Evolutionary conservation across 2,797 vertebrate genomes (phyloP), one percentile per base, ranked within the genome.

Genomic region (Eupleurogrammus muticus): DNA sequence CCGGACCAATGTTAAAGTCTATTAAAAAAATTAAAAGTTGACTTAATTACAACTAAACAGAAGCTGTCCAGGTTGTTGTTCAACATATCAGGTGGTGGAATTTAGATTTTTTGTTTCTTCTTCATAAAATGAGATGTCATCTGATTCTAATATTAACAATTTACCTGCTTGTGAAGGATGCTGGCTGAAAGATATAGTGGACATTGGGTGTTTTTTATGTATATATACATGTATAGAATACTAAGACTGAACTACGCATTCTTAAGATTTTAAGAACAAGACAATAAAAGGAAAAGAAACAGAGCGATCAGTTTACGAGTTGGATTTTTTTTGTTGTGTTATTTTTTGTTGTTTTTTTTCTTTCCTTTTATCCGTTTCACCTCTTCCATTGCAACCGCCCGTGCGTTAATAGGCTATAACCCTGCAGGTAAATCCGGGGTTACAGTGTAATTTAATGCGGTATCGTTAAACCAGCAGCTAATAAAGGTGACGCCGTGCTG

Each of bases 391-490:
- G 6, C 34, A 3, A 13, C 55, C 32, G 50, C 16, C 28, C 17
- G 51, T 55, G 66, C 44, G 46, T 47, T 54, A 32, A 0, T n/a
- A 28, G 28, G 3, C 28, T 28, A 5, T 51, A 76, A 75, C 50
- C 80, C 70, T 46, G 76, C 81, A 84, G 79, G 76, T 85, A 61
- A 63, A 50, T 10, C 64, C 56, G 23, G 72, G 57, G 21, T 57
- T 75, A 5, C 72, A 42, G 50, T 54, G 75, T 75, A 76, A 87
- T 91, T 84, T 84, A 92, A 91, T 53, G 83, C 83, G 21, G 67
- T 57, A 46, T 64, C 75, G 77, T 88, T 90, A 92, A 94, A 92
- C 85, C 83, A 74, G 84, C 87, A 86, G 77, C 70, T 74, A 87
- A 89, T 92, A 80, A 82, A 86, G 81, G 79, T 63, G 83, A 82